These are phyloP conservation scores for Campoplex nolae DNA, from an alignment of 2,888 invertebrate species.

Conservation along the genomic window DNA sequence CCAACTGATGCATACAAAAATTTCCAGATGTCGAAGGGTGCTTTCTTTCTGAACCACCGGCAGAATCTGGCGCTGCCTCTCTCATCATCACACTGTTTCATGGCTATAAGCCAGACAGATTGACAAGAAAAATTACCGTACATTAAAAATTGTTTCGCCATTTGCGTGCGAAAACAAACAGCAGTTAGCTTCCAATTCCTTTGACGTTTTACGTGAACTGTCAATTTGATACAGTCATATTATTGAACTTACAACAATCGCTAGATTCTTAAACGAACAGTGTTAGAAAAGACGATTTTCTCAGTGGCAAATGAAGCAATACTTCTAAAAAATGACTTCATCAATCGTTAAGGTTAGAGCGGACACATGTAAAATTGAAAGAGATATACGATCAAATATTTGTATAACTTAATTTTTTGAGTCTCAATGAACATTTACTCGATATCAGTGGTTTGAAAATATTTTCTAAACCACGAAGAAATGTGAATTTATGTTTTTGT, in stretches of 20 bases:
- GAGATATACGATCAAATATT: neutral
- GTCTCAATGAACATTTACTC: neutral
- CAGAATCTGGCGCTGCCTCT: too few species aligned
- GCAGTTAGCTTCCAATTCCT: neutral
- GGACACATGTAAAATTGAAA: slow-evolving; percentile 3
- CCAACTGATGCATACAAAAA: neutral
- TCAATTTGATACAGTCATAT: neutral
- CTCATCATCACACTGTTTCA: too few species aligned
- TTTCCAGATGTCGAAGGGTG: neutral
- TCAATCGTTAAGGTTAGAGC: slow-evolving; percentile 52
- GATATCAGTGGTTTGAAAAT: neutral
- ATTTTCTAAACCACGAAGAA: neutral
- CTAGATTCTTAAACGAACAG: neutral
- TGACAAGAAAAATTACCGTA: too few species aligned
- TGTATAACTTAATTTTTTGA: neutral
- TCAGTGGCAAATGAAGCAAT: neutral
- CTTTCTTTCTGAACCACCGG: neutral
- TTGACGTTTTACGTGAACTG: too few species aligned
- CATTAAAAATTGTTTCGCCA: too few species aligned
- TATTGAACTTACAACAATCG: neutral
- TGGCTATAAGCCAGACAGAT: too few species aligned
- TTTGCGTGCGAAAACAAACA: neutral
- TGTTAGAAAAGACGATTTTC: neutral
- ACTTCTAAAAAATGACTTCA: neutral
- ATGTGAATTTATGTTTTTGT: slow-evolving; percentile 3